A percentile compares a stretch with the other conserved stretches of the same genome.
phyloP scores from a whole-genome alignment of 2,888 invertebrate genomes.

The Cinara cedri region DNA sequence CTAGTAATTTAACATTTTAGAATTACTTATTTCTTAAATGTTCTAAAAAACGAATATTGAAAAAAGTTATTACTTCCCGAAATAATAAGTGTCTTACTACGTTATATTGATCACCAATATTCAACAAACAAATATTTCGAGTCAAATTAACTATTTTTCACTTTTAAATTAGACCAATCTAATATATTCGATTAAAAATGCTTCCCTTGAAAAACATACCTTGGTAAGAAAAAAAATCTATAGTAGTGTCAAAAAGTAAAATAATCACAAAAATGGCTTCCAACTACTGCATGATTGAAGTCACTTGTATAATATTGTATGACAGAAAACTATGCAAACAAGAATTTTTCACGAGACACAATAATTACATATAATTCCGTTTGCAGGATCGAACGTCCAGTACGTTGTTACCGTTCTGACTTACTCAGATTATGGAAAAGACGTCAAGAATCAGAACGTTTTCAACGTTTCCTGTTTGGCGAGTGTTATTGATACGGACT shows the following conservation, averaged over 20 bases:
- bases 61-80: no score
- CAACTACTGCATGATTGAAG: no score
- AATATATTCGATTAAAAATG: background rate
- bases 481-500: slow-evolving; percentile 79
- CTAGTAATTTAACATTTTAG: no score
- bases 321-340: no score
- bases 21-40: no score
- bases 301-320: no score
- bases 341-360: no score
- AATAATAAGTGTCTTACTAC: no score
- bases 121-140: no score
- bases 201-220: background rate
- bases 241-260: background rate
- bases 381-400: slow-evolving; percentile 25
- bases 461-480: slow-evolving; percentile 85
- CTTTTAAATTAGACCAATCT: background rate
- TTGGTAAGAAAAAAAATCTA: no score
- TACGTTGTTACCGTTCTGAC: slow-evolving; percentile 31
- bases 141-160: background rate
- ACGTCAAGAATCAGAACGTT: slow-evolving; percentile 70
- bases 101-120: no score
- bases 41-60: no score
- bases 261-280: background rate
- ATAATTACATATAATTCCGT: background rate
- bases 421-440: slow-evolving; percentile 30